Percentiles rank a stretch among this genome's conserved stretches.
These are phyloP conservation scores for Epizoanthus rinbou DNA, from an alignment of 92 coral and sea anemone species.

Conservation along the genomic window DNA sequence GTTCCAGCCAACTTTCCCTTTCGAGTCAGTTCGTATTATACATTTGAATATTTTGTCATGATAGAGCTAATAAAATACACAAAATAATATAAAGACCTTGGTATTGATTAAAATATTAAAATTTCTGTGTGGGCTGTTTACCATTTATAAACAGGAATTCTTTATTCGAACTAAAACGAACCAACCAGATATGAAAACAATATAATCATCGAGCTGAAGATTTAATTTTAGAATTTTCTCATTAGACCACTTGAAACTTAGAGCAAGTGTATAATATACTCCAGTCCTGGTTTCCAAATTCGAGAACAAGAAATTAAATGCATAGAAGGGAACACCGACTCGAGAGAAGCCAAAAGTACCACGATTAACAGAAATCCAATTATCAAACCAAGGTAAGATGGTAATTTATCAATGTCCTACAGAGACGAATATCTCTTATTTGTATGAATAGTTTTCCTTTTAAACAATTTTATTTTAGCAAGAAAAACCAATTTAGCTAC, in stretches of 20 bases:
- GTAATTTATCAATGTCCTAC: not conserved
- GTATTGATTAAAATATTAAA: slow-evolving; percentile 18
- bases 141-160: no score
- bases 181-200: not conserved
- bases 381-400: not conserved
- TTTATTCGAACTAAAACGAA: no score
- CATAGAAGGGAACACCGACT: not conserved
- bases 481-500: not conserved
- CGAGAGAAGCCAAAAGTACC: not conserved
- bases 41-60: not conserved
- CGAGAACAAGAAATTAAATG: not conserved
- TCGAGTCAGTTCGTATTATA: not conserved
- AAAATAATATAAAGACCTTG: not conserved
- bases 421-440: not conserved
- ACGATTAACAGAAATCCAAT: not conserved
- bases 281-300: no score
- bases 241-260: not conserved
- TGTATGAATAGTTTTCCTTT: not conserved
- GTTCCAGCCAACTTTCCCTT: not conserved
- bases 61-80: slow-evolving; percentile 1
- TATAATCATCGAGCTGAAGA: not conserved
- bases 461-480: not conserved
- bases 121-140: slow-evolving; percentile 7
- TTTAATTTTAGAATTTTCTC: not conserved
- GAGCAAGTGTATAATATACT: not conserved